phyloP scores from a whole-genome alignment of 2,888 invertebrate genomes.

The Augochlorella aurata region DNA sequence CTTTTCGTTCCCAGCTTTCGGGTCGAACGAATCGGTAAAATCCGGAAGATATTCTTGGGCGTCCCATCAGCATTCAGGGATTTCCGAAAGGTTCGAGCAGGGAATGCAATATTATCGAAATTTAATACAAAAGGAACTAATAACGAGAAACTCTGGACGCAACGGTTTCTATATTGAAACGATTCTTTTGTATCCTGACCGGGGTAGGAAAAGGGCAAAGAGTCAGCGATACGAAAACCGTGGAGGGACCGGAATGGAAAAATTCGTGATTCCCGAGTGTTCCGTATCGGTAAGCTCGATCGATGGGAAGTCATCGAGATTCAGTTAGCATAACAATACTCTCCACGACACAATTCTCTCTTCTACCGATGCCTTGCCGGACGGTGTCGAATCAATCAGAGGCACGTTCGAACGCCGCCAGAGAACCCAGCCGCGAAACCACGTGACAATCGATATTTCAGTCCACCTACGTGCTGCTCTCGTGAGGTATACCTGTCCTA shows the following conservation, averaged over 20 bases:
- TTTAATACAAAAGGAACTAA: conserved; percentile 37
- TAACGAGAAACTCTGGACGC: conserved; percentile 30
- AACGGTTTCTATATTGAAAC: conserved; percentile 30
- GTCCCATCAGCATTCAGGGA: conserved; percentile 21
- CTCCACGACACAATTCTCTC: conserved; percentile 55
- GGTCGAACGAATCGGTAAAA: not conserved
- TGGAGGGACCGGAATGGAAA: conserved; percentile 56
- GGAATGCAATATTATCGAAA: conserved; percentile 23
- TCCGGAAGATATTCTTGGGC: not conserved
- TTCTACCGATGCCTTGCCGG: conserved; percentile 39
- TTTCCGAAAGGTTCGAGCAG: conserved; percentile 3
- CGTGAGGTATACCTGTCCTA: conserved; percentile 19
- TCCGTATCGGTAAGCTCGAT: conserved; percentile 62
- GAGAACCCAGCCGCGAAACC: conserved; percentile 60
- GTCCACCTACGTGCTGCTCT: conserved; percentile 37
- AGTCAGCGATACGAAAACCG: conserved; percentile 43
- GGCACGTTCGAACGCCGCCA: conserved; percentile 51
- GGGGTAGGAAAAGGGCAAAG: conserved; percentile 24
- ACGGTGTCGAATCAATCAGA: conserved; percentile 63
- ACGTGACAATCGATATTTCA: conserved; percentile 67
- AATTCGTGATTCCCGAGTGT: conserved; percentile 57
- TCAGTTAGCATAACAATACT: conserved; percentile 69
- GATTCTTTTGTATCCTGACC: conserved; percentile 38
- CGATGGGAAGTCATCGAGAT: conserved; percentile 68
- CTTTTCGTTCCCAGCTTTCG: not conserved